These are phyloP conservation scores for Venustaconcha ellipsiformis DNA, from an alignment of 1,140 invertebrate genomes.

Conservation along the genomic window DNA sequence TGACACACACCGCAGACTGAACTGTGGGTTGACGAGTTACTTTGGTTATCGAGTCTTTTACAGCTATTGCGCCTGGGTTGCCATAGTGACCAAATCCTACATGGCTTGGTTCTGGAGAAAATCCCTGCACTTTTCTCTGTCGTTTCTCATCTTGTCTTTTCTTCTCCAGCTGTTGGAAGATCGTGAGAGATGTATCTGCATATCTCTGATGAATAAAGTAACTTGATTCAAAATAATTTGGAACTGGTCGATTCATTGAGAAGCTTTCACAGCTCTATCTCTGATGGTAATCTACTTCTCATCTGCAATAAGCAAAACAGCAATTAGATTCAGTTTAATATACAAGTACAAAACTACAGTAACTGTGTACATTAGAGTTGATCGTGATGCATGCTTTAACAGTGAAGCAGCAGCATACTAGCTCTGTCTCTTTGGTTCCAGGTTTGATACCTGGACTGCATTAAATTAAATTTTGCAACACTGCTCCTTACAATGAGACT, in stretches of 20 bases:
- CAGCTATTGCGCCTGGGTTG: slow-evolving; percentile 40
- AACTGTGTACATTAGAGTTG: no score
- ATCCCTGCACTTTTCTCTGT: slow-evolving; percentile 9
- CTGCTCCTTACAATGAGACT: no score
- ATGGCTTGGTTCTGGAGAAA: neutral
- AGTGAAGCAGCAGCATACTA: no score
- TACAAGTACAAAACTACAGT: no score
- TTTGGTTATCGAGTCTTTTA: slow-evolving; percentile 24
- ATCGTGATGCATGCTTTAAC: no score
- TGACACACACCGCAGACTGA: slow-evolving; percentile 43
- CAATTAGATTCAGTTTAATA: no score
- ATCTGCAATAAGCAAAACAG: neutral
- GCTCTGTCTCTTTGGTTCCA: no score
- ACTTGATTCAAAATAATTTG: slow-evolving; percentile 50
- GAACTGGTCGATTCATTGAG: slow-evolving; percentile 50
- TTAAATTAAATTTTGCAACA: no score
- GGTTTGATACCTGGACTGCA: no score
- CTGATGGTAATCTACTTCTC: neutral
- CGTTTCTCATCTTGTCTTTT: slow-evolving; percentile 32
- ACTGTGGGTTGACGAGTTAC: slow-evolving; percentile 20
- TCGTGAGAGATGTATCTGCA: slow-evolving; percentile 66
- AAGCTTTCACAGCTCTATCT: neutral
- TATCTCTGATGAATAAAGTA: slow-evolving; percentile 66
- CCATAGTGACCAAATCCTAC: slow-evolving; percentile 50
- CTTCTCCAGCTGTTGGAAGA: slow-evolving; percentile 57